Percentiles rank a stretch among this genome's conserved stretches.
Conservation (phyloP, 2,113 vertebrate genomes). For the Setophaga kirtlandii region DNA sequence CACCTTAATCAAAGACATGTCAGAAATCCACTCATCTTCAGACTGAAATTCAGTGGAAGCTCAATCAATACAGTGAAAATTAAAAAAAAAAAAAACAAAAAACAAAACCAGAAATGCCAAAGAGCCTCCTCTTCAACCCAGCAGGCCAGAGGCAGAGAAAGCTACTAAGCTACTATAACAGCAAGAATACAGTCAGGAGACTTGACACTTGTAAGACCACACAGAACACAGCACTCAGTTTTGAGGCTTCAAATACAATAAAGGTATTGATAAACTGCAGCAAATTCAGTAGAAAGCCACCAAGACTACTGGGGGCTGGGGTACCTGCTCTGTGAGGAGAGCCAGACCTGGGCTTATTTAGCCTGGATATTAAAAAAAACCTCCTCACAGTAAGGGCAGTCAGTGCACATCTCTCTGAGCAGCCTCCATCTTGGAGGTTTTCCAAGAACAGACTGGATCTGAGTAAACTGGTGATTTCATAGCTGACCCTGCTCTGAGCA, state of each 20-base stretch:
- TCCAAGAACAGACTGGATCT: not conserved
- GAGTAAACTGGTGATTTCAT: not conserved
- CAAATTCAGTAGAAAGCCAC: not conserved
- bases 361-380: not conserved
- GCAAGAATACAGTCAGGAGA: not conserved
- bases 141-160: not conserved
- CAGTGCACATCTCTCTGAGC: not conserved
- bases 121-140: not conserved
- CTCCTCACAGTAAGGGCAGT: not conserved
- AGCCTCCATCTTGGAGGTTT: not conserved
- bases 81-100: not conserved
- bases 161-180: not conserved
- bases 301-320: not conserved
- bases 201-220: not conserved
- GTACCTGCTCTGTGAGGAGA: not conserved
- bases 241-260: not conserved
- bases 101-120: not conserved
- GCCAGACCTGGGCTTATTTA: not conserved
- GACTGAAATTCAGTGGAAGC: not conserved
- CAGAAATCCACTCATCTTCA: not conserved
- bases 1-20: not conserved
- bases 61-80: not conserved
- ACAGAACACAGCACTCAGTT: not conserved
- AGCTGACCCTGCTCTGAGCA: not conserved
- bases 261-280: not conserved